Evolutionary conservation across 1,140 invertebrate species (phyloP).

Genomic region (Zaprionus nigranus): DNA sequence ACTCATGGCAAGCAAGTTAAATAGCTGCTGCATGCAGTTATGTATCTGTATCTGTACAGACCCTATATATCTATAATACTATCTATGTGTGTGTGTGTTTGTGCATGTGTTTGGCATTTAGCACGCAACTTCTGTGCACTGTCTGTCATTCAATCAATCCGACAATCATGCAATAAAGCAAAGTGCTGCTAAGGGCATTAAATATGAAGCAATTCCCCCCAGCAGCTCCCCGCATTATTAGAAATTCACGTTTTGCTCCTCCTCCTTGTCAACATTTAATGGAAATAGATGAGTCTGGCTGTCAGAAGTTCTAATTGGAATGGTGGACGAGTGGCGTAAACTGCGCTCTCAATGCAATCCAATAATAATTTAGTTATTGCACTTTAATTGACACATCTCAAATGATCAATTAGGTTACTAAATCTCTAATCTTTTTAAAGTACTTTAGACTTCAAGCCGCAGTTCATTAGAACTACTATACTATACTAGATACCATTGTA

Average conservation of each 20-base stretch:
- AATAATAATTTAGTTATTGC: constrained; percentile 26
- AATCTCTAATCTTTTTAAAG: background rate
- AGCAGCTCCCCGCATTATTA: constrained; percentile 14
- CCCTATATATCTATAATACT: constrained; percentile 8
- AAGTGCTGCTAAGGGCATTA: constrained; percentile 41
- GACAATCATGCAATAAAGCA: constrained; percentile 66
- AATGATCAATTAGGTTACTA: constrained; percentile 1
- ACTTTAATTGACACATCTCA: constrained; percentile 24
- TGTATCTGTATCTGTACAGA: constrained; percentile 34
- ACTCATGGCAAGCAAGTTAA: constrained; percentile 68
- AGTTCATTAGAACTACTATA: background rate
- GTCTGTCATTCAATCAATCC: constrained; percentile 74
- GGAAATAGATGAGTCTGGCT: constrained; percentile 54
- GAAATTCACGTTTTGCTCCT: constrained; percentile 8
- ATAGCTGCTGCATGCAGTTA: constrained; percentile 43
- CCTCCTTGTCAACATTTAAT: constrained; percentile 47
- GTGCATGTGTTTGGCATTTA: constrained; percentile 59
- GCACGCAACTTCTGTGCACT: constrained; percentile 67
- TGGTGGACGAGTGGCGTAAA: background rate
- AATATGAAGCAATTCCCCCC: constrained; percentile 37
- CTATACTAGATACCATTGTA: background rate
- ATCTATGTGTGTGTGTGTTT: constrained; percentile 16
- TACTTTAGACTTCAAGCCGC: background rate
- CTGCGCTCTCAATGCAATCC: background rate
- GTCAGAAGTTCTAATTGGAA: constrained; percentile 59